phyloP scores from a whole-genome alignment of 2,113 vertebrate species.

The Candoia aspera region DNA sequence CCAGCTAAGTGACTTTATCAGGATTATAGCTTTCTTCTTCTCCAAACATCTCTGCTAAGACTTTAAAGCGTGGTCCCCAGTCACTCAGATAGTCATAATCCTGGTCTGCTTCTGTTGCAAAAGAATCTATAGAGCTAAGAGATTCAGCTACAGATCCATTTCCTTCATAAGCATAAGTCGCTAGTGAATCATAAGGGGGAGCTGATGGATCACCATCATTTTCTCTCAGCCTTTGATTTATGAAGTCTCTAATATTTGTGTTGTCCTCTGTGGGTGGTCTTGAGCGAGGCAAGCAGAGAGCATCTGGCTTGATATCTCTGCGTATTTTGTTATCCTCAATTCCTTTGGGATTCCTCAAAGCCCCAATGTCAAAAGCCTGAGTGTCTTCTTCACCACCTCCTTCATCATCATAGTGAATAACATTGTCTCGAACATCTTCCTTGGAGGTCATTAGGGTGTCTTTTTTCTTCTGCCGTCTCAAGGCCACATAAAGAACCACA shows the following conservation, averaged over 20 bases:
- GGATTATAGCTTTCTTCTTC: constrained; percentile 81
- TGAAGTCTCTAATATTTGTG: constrained; percentile 92
- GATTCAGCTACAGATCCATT: constrained; percentile 91
- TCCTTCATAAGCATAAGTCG: constrained; percentile 96
- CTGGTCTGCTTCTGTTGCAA: constrained; percentile 82
- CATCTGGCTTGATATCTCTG: constrained; percentile 92
- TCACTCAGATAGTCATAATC: constrained; percentile 93
- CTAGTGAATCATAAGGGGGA: constrained; percentile 95
- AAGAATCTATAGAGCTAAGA: constrained; percentile 92
- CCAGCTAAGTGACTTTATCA: constrained; percentile 77
- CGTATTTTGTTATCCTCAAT: constrained; percentile 91
- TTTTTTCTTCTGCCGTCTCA: constrained; percentile 93
- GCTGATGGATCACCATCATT: constrained; percentile 87
- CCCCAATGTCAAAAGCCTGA: constrained; percentile 96
- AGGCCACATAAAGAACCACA: constrained; percentile 93
- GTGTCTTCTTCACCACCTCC: constrained; percentile 98
- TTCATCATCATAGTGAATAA: constrained; percentile 98
- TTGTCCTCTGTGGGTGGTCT: constrained; percentile 79
- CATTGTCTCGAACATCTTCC: constrained; percentile 97
- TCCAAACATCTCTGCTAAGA: constrained; percentile 92
- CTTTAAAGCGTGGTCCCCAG: constrained; percentile 97
- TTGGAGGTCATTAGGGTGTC: constrained; percentile 98
- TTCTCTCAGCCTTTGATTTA: constrained; percentile 87
- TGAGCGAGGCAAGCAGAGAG: constrained; percentile 71
- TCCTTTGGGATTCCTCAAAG: constrained; percentile 92